Evolutionary conservation across 2,888 invertebrate genomes (phyloP).

Genomic region (Alloplasta piceator): DNA sequence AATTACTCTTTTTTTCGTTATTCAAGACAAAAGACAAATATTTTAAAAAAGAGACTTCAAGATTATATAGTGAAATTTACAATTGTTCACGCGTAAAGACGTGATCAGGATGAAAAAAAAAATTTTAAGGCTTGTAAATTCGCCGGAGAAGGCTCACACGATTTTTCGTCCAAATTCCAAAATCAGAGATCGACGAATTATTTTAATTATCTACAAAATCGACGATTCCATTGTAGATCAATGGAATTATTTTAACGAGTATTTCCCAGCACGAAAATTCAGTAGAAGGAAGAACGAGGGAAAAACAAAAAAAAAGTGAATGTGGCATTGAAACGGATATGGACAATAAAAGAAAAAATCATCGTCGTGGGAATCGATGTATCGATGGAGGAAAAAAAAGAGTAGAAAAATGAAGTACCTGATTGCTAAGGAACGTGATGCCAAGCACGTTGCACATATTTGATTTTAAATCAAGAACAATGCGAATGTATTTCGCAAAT

Average conservation of each 20-base stretch:
- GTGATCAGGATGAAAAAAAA: constrained; percentile 32
- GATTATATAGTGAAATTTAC: constrained; percentile 53
- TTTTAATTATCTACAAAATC: constrained; percentile 4
- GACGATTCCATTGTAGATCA: background rate
- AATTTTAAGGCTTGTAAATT: constrained; percentile 59
- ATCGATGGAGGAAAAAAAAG: constrained; percentile 15
- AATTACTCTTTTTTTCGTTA: too few species aligned
- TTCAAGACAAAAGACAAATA: constrained; percentile 14
- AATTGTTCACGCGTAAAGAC: constrained; percentile 7
- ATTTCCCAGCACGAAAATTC: background rate
- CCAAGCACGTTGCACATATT: constrained; percentile 59
- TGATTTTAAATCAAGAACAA: constrained; percentile 35
- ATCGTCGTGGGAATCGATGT: constrained; percentile 53
- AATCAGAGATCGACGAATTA: constrained; percentile 10
- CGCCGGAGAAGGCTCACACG: constrained; percentile 39
- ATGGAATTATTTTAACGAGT: background rate
- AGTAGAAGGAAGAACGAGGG: background rate
- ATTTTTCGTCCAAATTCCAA: constrained; percentile 25
- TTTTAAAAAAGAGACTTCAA: constrained; percentile 36
- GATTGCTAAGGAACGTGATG: constrained; percentile 60
- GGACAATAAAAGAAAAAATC: constrained; percentile 61
- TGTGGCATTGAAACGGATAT: constrained; percentile 49
- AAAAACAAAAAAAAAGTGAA: constrained; percentile 11
- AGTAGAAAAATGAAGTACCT: constrained; percentile 64
- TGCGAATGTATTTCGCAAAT: constrained; percentile 13